A percentile compares a stretch with the other conserved stretches of the same genome.
These are phyloP conservation scores for Horisme vitalbata DNA, from an alignment of 2,888 invertebrate species.

Conservation along the genomic window DNA sequence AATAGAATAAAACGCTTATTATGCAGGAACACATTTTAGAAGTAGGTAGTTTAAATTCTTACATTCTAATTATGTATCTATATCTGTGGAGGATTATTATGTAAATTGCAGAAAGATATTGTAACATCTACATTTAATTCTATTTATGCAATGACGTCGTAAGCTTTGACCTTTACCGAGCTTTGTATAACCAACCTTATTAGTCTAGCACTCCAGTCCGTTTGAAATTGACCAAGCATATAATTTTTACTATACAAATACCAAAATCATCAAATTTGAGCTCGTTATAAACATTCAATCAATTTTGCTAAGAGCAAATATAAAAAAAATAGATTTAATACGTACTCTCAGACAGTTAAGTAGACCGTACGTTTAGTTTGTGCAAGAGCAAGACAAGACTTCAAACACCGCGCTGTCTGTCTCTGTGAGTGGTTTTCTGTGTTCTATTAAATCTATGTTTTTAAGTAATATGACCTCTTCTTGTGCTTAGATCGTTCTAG, in stretches of 20 bases:
- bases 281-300: conserved; percentile 12
- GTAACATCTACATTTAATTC: too few species aligned
- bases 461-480: too few species aligned
- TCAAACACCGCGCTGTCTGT: conserved; percentile 49
- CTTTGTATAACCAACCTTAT: too few species aligned
- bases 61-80: too few species aligned
- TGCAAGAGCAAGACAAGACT: conserved; percentile 40
- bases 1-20: too few species aligned
- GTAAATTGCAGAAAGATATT: too few species aligned
- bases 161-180: too few species aligned
- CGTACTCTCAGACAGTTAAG: too few species aligned
- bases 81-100: too few species aligned
- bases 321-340: conserved; percentile 8
- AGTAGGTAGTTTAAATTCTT: too few species aligned
- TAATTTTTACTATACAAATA: not conserved
- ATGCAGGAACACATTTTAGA: too few species aligned
- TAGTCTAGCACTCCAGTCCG: not conserved
- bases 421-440: conserved; percentile 54
- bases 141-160: too few species aligned
- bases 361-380: conserved; percentile 34
- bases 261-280: conserved; percentile 5
- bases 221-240: not conserved
- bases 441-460: conserved; percentile 41
- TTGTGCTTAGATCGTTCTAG: conserved; percentile 26
- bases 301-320: not conserved